phyloP scores from a whole-genome alignment of 92 coral and sea anemone genomes.

The Paragorgia papillata region DNA sequence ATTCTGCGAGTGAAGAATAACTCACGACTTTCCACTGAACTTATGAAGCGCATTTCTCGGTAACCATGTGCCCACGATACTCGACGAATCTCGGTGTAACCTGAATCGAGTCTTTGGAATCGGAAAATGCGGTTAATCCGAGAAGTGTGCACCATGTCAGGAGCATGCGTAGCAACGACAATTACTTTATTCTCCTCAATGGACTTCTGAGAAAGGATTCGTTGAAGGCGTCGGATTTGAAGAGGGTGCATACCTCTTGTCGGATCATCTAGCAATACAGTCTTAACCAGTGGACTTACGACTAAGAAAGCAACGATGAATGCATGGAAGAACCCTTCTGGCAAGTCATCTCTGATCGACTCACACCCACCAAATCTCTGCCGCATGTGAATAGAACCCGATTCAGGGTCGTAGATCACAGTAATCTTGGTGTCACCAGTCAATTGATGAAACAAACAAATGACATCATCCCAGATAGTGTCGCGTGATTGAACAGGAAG shows the following conservation, averaged over 20 bases:
- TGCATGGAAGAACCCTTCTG: slow-evolving; percentile 85
- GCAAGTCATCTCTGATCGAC: slow-evolving; percentile 43
- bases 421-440: slow-evolving; percentile 72
- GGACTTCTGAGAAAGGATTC: slow-evolving; percentile 86
- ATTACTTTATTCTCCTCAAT: slow-evolving; percentile 74
- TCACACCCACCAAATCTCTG: slow-evolving; percentile 28
- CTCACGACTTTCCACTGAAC: slow-evolving; percentile 85
- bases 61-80: slow-evolving; percentile 66
- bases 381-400: slow-evolving; percentile 7
- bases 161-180: slow-evolving; percentile 78
- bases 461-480: slow-evolving; percentile 33
- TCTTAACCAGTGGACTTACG: slow-evolving; percentile 67
- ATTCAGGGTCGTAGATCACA: slow-evolving; percentile 1
- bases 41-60: slow-evolving; percentile 82
- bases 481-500: slow-evolving; percentile 29
- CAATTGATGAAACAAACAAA: slow-evolving; percentile 70
- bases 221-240: slow-evolving; percentile 78
- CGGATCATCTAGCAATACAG: slow-evolving; percentile 82
- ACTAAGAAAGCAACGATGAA: slow-evolving; percentile 79
- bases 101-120: slow-evolving; percentile 80
- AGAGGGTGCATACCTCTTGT: slow-evolving; percentile 96
- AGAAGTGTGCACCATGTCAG: slow-evolving; percentile 80
- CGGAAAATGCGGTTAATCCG: slow-evolving; percentile 82
- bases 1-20: slow-evolving; percentile 83
- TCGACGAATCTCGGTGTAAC: slow-evolving; percentile 78